A percentile compares a stretch with the other conserved stretches of the same genome.
Conservation (phyloP, 2,888 invertebrate species). For the Polylopha cassiicola region DNA sequence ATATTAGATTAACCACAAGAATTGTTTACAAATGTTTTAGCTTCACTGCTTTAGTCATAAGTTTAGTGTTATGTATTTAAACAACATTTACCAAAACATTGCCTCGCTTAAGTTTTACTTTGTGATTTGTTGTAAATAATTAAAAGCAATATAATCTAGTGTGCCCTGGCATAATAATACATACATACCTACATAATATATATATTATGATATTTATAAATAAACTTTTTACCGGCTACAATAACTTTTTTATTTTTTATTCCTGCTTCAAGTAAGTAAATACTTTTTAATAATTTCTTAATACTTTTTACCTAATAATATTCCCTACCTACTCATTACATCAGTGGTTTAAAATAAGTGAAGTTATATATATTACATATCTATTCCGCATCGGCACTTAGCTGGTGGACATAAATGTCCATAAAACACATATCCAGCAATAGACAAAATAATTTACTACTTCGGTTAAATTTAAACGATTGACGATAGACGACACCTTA, state of each 20-base stretch:
- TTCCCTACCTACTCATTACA: too few relatives aligned
- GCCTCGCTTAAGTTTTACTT: conserved; percentile 73
- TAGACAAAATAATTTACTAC: too few relatives aligned
- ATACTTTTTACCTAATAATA: too few relatives aligned
- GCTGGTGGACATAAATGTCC: too few relatives aligned
- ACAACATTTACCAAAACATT: conserved; percentile 72
- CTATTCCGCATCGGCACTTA: too few relatives aligned
- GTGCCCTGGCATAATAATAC: conserved; percentile 69
- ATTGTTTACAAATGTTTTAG: conserved; percentile 9
- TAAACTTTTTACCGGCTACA: conserved; percentile 66
- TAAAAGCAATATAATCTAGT: conserved; percentile 55
- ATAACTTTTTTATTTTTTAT: conserved; percentile 22
- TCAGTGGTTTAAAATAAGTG: too few relatives aligned
- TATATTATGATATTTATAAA: conserved; percentile 41
- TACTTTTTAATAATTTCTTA: too few relatives aligned
- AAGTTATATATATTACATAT: too few relatives aligned
- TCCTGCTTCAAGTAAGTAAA: too few relatives aligned
- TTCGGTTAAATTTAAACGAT: too few relatives aligned
- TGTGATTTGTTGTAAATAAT: conserved; percentile 58
- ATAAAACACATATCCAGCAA: too few relatives aligned
- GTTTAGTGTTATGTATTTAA: conserved; percentile 58
- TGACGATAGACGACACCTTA: too few relatives aligned
- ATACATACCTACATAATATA: conserved; percentile 31
- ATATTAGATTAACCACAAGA: conserved; percentile 3
- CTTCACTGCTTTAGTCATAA: conserved; percentile 39